phyloP scores from a whole-genome alignment of 2,113 vertebrate genomes.

The zebrafish (Danio rerio) region GRCz12tu NC_133196.1:4742001-4742500 shows the following conservation, averaged over 20 bases:
- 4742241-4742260: conserved; percentile 69
- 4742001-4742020: not conserved
- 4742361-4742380: not conserved
- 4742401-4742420: too few species aligned
- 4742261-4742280: conserved; percentile 74
- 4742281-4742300: conserved; percentile 77
- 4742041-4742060: not conserved
- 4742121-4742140: not conserved
- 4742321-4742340: conserved; percentile 84
- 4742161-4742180: conserved; percentile 68
- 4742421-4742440: too few species aligned
- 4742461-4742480: not conserved
- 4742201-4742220: conserved; percentile 76
- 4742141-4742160: not conserved
- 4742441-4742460: too few species aligned
- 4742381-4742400: not conserved
- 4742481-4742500: conserved; percentile 55
- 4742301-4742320: conserved; percentile 80
- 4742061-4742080: conserved; percentile 33
- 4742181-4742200: conserved; percentile 80
- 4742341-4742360: conserved; percentile 80
- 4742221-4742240: conserved; percentile 72
- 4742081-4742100: conserved; percentile 56
- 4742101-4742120: conserved; percentile 8
- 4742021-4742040: not conserved